Evolutionary conservation across 2,888 invertebrate genomes (phyloP).

Genomic region (Nomada goodeniana): DNA sequence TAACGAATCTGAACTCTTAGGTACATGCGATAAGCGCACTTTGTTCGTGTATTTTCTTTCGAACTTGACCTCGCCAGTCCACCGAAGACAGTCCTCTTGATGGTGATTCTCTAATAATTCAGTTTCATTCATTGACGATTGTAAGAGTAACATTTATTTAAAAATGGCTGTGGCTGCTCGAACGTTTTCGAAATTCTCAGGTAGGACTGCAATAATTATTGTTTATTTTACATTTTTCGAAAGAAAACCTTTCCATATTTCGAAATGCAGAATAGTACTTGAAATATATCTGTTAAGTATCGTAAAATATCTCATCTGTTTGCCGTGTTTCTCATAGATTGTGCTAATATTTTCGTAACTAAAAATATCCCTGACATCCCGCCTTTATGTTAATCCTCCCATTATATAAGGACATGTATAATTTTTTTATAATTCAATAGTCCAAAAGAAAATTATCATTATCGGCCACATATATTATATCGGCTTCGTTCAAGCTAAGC

Average conservation of each 20-base stretch:
- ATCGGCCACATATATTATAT: conserved; percentile 13
- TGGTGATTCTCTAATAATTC: conserved; percentile 68
- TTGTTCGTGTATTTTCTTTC: conserved; percentile 66
- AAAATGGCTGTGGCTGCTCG: conserved; percentile 83
- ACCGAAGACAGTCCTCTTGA: conserved; percentile 55
- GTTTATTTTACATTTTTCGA: background rate
- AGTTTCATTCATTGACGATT: conserved; percentile 68
- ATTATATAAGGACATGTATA: conserved; percentile 76
- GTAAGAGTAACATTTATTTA: conserved; percentile 58
- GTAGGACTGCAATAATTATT: conserved; percentile 66
- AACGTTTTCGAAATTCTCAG: conserved; percentile 82
- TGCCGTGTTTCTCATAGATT: conserved; percentile 14
- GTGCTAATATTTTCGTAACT: conserved; percentile 32
- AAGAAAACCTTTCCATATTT: background rate
- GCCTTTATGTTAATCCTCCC: conserved; percentile 64
- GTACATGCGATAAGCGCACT: conserved; percentile 59
- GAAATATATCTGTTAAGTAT: conserved; percentile 5
- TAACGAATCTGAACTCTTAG: conserved; percentile 43
- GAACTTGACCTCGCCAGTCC: conserved; percentile 66
- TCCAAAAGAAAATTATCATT: conserved; percentile 28
- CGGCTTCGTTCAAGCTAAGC: background rate
- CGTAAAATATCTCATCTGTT: conserved; percentile 6
- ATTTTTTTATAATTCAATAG: conserved; percentile 35
- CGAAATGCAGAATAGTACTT: background rate
- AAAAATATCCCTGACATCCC: conserved; percentile 65